Conservation (phyloP, 2,797 vertebrate genomes). For the Luscinia megarhynchos region DNA sequence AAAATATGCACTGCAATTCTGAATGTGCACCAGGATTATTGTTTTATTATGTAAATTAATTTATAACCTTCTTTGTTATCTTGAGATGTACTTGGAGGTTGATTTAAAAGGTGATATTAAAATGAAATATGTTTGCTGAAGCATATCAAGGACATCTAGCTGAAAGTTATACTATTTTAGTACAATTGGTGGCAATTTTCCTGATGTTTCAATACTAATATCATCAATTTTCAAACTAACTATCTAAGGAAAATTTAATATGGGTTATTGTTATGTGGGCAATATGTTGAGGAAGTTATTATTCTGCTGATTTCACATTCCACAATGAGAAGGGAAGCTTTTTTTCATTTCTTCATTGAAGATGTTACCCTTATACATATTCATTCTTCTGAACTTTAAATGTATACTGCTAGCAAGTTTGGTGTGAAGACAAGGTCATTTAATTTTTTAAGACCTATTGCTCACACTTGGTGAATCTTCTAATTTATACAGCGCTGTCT, state of each 20-base stretch:
- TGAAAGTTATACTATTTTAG: constrained; percentile 32
- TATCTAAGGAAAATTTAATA: constrained; percentile 11
- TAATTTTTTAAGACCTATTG: neutral
- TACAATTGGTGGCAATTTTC: neutral
- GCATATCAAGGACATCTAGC: constrained; percentile 28
- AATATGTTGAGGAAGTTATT: neutral
- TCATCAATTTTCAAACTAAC: constrained; percentile 45
- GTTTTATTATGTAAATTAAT: constrained; percentile 68
- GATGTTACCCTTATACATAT: neutral
- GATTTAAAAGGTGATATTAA: constrained; percentile 60
- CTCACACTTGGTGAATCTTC: neutral
- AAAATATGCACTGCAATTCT: constrained; percentile 44
- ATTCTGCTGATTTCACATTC: neutral
- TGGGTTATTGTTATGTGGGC: neutral
- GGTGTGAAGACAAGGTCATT: neutral
- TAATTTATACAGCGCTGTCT: neutral
- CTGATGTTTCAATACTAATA: constrained; percentile 36
- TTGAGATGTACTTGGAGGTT: constrained; percentile 28
- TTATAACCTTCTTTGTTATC: constrained; percentile 45
- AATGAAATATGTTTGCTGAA: constrained; percentile 58
- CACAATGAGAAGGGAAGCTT: neutral
- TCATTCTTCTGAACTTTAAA: neutral
- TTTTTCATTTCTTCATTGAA: neutral
- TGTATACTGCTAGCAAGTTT: neutral
- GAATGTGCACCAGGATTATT: constrained; percentile 36